Conservation (phyloP, 2,113 vertebrate genomes). For the Turnix velox region DNA sequence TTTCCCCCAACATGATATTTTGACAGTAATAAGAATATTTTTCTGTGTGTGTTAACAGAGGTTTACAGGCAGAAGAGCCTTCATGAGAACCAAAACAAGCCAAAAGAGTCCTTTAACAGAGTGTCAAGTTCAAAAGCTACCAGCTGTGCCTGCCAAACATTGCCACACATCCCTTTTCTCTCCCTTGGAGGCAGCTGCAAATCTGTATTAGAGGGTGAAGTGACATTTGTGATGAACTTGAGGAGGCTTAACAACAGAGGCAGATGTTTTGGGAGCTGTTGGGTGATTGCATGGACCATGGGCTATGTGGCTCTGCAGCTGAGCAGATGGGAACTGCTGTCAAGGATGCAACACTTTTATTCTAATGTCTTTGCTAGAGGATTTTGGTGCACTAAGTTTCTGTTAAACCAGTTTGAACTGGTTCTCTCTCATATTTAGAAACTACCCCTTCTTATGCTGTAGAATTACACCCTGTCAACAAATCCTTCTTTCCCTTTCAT, state of each 20-base stretch:
- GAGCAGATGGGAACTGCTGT: neutral
- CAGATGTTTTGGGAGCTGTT: neutral
- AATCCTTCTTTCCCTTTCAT: neutral
- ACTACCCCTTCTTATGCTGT: slow-evolving; percentile 5
- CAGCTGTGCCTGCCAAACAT: neutral
- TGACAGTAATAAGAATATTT: neutral
- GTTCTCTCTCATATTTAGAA: slow-evolving; percentile 39
- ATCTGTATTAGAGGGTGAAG: neutral
- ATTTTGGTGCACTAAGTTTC: slow-evolving; percentile 52
- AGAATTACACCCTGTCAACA: slow-evolving; percentile 30
- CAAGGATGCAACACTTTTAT: neutral
- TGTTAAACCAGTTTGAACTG: slow-evolving; percentile 63
- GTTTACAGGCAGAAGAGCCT: neutral
- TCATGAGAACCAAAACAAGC: neutral
- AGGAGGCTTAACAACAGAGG: neutral
- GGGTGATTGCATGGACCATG: neutral
- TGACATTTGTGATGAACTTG: neutral
- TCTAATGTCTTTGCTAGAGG: neutral
- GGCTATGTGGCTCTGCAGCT: neutral
- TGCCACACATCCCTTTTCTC: neutral
- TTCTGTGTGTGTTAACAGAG: neutral
- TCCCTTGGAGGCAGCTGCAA: neutral
- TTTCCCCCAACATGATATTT: neutral
- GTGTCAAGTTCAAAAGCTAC: neutral
- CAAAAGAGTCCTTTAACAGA: neutral